Percentiles rank a stretch among this genome's conserved stretches.
Evolutionary conservation across 2,113 vertebrate species (phyloP).

Genomic region (Capreolus pygargus): DNA sequence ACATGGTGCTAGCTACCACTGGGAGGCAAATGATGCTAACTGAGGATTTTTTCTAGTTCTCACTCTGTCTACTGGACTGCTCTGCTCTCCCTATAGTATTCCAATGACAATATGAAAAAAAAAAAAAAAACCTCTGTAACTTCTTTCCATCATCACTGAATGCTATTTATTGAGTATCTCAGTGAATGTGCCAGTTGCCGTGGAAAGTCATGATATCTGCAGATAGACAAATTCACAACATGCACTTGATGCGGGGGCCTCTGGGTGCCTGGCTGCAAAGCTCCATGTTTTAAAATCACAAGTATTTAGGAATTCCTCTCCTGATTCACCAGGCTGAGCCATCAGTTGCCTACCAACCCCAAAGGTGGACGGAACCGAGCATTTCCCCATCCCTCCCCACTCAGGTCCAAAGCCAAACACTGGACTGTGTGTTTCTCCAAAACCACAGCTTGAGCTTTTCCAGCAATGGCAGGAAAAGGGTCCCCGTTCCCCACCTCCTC

Average conservation of each 20-base stretch:
- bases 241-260: background rate
- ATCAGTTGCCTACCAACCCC: background rate
- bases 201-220: background rate
- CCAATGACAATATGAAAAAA: background rate
- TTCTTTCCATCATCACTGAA: background rate
- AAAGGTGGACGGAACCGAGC: background rate
- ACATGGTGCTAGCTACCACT: background rate
- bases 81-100: background rate
- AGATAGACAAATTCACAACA: background rate
- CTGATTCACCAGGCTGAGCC: background rate
- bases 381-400: background rate
- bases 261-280: background rate
- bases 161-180: background rate
- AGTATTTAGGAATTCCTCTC: slow-evolving; percentile 18
- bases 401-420: slow-evolving; percentile 11
- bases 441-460: slow-evolving; percentile 25
- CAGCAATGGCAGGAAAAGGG: slow-evolving; percentile 27
- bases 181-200: background rate
- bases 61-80: background rate
- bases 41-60: slow-evolving; percentile 39
- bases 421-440: slow-evolving; percentile 50
- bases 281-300: background rate
- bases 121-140: background rate
- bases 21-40: slow-evolving; percentile 40
- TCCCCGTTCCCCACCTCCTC: background rate